A percentile compares a stretch with the other conserved stretches of the same genome.
Evolutionary conservation across 92 coral and sea anemone genomes (phyloP).

Genomic region (Paramuricea clavata): DNA sequence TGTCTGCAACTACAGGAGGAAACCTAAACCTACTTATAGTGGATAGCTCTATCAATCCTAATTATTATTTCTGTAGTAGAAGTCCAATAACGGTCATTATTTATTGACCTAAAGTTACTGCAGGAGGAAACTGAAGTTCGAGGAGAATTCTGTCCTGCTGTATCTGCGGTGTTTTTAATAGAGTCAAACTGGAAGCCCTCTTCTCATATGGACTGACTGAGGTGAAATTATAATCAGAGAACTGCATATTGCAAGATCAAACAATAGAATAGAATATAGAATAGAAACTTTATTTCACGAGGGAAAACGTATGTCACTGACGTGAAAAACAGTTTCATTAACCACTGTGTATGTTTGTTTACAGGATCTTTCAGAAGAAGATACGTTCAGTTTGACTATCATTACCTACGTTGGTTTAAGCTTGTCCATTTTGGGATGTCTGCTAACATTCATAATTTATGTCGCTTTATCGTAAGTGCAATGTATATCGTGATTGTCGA

Average conservation of each 20-base stretch:
- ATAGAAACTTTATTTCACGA: no score
- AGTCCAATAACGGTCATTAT: neutral
- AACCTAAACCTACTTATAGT: neutral
- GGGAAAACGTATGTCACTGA: no score
- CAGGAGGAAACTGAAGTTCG: neutral
- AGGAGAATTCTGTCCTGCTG: neutral
- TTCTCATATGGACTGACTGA: no score
- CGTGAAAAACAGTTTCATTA: no score
- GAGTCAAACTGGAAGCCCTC: no score
- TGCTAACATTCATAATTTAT: conserved; percentile 37
- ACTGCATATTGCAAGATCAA: no score
- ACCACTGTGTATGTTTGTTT: neutral
- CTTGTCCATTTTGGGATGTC: conserved; percentile 37
- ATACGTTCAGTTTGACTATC: conserved; percentile 17
- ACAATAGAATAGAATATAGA: no score
- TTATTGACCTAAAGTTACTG: neutral
- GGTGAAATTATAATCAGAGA: no score
- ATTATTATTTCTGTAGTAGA: neutral
- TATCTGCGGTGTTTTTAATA: no score
- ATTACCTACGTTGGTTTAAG: conserved; percentile 36
- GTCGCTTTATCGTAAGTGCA: conserved; percentile 20
- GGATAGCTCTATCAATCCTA: neutral
- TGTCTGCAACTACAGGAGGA: neutral
- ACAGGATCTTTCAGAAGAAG: conserved; percentile 20
- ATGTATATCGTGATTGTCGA: no score